A percentile compares a stretch with the other conserved stretches of the same genome.
These are phyloP conservation scores for Fundulus diaphanus DNA, from an alignment of 2,797 vertebrate species.

Conservation along the genomic window DNA sequence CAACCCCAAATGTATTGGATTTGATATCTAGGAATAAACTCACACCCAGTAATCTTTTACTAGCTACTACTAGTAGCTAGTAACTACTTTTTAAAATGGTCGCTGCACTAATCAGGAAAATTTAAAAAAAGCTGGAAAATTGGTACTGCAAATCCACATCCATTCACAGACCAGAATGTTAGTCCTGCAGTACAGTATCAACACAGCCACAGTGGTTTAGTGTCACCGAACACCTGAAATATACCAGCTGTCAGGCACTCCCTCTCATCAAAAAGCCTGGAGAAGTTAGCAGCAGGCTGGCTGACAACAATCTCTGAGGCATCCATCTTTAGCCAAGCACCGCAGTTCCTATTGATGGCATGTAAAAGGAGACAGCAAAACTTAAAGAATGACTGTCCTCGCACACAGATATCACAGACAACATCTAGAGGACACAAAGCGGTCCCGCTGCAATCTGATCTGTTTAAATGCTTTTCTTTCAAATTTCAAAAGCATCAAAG, in stretches of 20 bases:
- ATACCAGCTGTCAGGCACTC: constrained; percentile 64
- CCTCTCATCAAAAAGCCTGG: constrained; percentile 70
- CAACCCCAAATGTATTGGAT: neutral
- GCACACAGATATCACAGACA: constrained; percentile 62
- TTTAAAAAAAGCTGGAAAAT: constrained; percentile 4
- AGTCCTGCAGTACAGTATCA: constrained; percentile 54
- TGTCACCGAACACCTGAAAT: constrained; percentile 77
- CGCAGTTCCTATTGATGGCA: constrained; percentile 76
- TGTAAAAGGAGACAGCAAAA: constrained; percentile 76
- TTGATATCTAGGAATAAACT: neutral
- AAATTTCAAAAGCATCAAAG: constrained; percentile 78
- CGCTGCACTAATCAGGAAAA: constrained; percentile 1
- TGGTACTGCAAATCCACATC: neutral
- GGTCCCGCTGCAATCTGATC: constrained; percentile 75
- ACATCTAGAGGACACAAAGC: constrained; percentile 84
- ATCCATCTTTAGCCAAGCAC: constrained; percentile 76
- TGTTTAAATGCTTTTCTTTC: constrained; percentile 76
- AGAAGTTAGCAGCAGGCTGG: constrained; percentile 64
- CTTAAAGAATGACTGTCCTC: constrained; percentile 78
- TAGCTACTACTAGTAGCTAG: no score
- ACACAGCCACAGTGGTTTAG: constrained; percentile 45
- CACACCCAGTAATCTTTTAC: neutral
- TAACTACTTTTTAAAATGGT: neutral
- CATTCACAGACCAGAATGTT: constrained; percentile 25
- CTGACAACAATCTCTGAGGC: constrained; percentile 77